phyloP scores from a whole-genome alignment of 2,113 vertebrate species.

The Merops nubicus region DNA sequence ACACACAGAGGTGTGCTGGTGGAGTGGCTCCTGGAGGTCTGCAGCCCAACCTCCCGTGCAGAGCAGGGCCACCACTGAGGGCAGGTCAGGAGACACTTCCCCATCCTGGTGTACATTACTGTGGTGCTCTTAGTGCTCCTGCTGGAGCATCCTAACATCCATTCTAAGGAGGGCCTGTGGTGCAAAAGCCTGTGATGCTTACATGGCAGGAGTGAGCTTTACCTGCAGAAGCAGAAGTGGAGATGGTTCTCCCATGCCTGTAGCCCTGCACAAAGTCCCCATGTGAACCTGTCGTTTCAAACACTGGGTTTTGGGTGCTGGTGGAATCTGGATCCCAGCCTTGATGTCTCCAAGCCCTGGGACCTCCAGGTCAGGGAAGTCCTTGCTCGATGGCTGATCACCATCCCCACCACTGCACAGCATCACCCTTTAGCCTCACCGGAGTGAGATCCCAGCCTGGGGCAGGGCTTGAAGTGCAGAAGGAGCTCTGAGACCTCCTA shows the following conservation, averaged over 20 bases:
- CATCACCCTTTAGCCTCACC: background rate
- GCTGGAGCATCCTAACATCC: background rate
- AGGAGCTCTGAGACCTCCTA: background rate
- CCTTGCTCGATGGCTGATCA: background rate
- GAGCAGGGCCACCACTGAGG: background rate
- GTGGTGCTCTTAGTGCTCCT: background rate
- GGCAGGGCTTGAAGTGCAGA: background rate
- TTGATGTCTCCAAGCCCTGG: background rate
- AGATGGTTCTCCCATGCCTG: background rate
- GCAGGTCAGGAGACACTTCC: background rate
- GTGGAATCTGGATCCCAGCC: slow-evolving; percentile 10
- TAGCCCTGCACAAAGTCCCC: background rate
- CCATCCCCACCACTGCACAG: accelerated
- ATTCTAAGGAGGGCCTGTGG: background rate
- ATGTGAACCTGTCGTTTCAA: background rate
- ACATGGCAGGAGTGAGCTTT: background rate
- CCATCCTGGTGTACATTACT: background rate
- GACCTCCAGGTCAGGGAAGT: background rate
- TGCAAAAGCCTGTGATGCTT: accelerated
- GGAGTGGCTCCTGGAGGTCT: background rate
- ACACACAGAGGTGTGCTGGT: background rate
- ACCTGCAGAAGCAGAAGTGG: background rate
- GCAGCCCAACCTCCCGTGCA: background rate
- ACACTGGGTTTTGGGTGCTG: accelerated
- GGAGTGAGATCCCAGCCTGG: background rate